A percentile compares a stretch with the other conserved stretches of the same genome.
phyloP scores from a whole-genome alignment of 2,797 vertebrate genomes.

The Antennarius maculatus region DNA sequence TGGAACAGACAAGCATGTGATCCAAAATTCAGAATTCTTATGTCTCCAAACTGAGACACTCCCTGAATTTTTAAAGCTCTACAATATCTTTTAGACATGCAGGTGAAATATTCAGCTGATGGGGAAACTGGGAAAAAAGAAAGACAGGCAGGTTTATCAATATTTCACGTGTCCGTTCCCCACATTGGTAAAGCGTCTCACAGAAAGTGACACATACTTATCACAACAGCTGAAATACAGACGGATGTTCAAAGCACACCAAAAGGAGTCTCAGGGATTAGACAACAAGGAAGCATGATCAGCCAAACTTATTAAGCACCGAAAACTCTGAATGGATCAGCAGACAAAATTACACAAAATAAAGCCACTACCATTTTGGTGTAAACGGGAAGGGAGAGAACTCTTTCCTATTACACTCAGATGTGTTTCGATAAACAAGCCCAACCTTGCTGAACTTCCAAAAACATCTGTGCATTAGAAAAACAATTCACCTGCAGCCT shows the following conservation, averaged over 20 bases:
- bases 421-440: not conserved
- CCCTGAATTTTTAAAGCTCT: conserved; percentile 16
- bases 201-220: conserved; percentile 26
- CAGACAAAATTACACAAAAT: conserved; percentile 41
- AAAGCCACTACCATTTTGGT: conserved; percentile 20
- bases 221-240: conserved; percentile 40
- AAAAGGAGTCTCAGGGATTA: conserved; percentile 36
- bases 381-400: conserved; percentile 23
- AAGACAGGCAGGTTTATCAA: conserved; percentile 48
- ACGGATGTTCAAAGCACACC: conserved; percentile 32
- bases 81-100: conserved; percentile 6
- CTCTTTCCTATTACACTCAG: not conserved
- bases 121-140: conserved; percentile 42
- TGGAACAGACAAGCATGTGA: no score
- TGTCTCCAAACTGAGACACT: conserved; percentile 2
- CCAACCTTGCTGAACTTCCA: not conserved
- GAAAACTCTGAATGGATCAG: conserved; percentile 48
- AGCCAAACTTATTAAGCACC: not conserved
- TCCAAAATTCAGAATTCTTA: no score
- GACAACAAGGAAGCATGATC: conserved; percentile 21
- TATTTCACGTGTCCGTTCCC: conserved; percentile 32
- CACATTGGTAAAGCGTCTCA: conserved; percentile 27
- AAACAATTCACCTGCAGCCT: no score
- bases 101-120: conserved; percentile 7
- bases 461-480: not conserved